Base-by-base conservation (phyloP, 2,113 vertebrate species). In the Microcebus ravelobensis region DNA sequence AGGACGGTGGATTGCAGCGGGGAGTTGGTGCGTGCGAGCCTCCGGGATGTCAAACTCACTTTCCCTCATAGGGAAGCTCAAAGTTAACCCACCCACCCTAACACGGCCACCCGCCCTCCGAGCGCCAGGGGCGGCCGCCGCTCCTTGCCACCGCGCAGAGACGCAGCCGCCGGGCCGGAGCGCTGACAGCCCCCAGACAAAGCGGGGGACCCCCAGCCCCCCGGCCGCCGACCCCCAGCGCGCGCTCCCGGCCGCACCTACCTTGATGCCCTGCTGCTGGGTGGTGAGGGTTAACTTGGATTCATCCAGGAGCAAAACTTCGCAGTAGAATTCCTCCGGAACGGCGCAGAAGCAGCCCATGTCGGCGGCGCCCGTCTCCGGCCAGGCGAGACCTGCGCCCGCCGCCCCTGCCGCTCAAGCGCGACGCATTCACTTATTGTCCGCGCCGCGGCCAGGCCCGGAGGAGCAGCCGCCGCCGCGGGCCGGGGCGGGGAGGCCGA, bases 301-400 rank as follows among this genome's bases (percentile, higher is more conserved):
- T 92, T 99, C 99, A 31, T 99, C 99, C 98, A 99, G 98, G 61
- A 99, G 99, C 98, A 99, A 97, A 97, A 99, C 99, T 98, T 99
- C 99, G 97, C 99, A 99, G 97, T 99, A 99, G 93, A 99, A 99
- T 97, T 99, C 99, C 96, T 99, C 99, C 68, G 98, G 98, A 52
- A 98, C 98, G 0, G 99, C 98, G 97, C 99, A 99, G 98, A 99
- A 99, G 90, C 99, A 99, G 93, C 99, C 98, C 99, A 99, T 99
- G 96, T 96, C 98, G 95, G 95, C 98, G 90, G 95, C 6, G 84
- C 65, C 77, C 3, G 92, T 36, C 82, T 57, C 50, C 76, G 18
- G 89, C 25, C 70, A 2, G 65, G 83, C 36, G 52, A 73, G 97
- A 87, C 36, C 94, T 0, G 92, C 71, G 68, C 25, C 34, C 39